A percentile compares a stretch with the other conserved stretches of the same genome.
phyloP scores from a whole-genome alignment of 2,797 vertebrate genomes.

The Paramormyrops hopkinsi region DNA sequence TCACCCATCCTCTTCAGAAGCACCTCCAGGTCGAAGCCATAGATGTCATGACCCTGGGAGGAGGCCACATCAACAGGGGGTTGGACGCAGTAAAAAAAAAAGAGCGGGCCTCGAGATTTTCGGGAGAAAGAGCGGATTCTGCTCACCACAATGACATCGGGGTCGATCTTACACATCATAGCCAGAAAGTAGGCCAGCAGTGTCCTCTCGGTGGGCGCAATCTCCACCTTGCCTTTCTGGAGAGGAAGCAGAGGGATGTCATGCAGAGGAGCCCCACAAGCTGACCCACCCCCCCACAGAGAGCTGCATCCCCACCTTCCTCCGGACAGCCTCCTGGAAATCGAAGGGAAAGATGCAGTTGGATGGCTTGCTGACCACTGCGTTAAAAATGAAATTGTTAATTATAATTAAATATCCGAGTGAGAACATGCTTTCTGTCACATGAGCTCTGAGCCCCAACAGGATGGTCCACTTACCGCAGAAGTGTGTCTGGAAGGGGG shows the following conservation, averaged over 20 bases:
- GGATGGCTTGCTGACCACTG: constrained; percentile 82
- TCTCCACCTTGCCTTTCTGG: constrained; percentile 88
- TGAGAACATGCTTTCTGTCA: background rate
- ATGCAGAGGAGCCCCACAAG: background rate
- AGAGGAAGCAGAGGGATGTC: constrained; percentile 13
- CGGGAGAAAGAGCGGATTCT: background rate
- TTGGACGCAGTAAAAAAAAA: background rate
- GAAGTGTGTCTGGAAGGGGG: constrained; percentile 87
- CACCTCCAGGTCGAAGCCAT: constrained; percentile 96
- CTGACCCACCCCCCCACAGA: background rate
- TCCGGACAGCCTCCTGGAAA: constrained; percentile 76
- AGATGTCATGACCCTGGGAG: constrained; percentile 77
- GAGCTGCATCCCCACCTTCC: constrained; percentile 67
- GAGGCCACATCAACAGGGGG: background rate
- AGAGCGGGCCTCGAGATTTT: background rate
- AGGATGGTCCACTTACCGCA: constrained; percentile 68
- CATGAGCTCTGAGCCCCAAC: background rate
- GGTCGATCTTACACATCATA: constrained; percentile 95
- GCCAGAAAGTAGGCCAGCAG: constrained; percentile 91
- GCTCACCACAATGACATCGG: constrained; percentile 94
- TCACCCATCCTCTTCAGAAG: constrained; percentile 85
- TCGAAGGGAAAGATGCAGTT: constrained; percentile 93
- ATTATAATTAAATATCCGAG: background rate
- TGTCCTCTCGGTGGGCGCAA: constrained; percentile 83
- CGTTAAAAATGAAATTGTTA: constrained; percentile 33